A percentile compares a stretch with the other conserved stretches of the same genome.
Evolutionary conservation across 1,140 invertebrate genomes (phyloP).

Genomic region (Elysia chlorotica): DNA sequence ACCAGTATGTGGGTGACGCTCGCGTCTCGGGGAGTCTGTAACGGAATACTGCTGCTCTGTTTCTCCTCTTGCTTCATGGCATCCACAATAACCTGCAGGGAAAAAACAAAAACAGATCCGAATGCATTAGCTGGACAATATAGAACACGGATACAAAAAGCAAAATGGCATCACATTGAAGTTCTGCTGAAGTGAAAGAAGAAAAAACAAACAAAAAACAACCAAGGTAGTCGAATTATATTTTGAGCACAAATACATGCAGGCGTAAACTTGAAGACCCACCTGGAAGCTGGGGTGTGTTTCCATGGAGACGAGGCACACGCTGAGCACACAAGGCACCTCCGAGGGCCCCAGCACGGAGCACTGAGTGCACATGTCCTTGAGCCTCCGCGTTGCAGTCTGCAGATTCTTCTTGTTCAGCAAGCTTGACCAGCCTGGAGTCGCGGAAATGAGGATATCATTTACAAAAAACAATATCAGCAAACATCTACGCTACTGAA

Average conservation of each 20-base stretch:
- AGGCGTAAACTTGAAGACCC: background rate
- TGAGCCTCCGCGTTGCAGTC: conserved; percentile 83
- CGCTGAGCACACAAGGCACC: conserved; percentile 90
- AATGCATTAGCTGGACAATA: too few species aligned
- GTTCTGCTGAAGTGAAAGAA: too few species aligned
- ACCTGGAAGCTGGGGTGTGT: conserved; percentile 85
- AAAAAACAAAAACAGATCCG: too few species aligned
- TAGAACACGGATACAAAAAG: too few species aligned
- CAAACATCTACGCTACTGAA: too few species aligned
- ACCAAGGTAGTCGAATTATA: too few species aligned
- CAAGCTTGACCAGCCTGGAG: conserved; percentile 86
- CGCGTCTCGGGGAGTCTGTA: conserved; percentile 72
- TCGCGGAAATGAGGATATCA: too few species aligned
- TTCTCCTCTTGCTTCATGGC: conserved; percentile 62
- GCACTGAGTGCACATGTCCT: conserved; percentile 90
- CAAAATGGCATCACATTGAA: too few species aligned
- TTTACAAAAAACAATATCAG: too few species aligned
- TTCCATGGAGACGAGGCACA: conserved; percentile 95
- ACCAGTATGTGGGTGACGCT: conserved; percentile 98
- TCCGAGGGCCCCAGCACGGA: conserved; percentile 63
- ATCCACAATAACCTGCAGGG: conserved; percentile 81
- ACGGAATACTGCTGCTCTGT: conserved; percentile 52
- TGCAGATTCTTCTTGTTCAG: conserved; percentile 88
- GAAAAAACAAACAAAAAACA: too few species aligned
- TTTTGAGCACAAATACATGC: too few species aligned